Conservation (phyloP, 2,113 vertebrate genomes). For the Ibidorhyncha struthersii region DNA sequence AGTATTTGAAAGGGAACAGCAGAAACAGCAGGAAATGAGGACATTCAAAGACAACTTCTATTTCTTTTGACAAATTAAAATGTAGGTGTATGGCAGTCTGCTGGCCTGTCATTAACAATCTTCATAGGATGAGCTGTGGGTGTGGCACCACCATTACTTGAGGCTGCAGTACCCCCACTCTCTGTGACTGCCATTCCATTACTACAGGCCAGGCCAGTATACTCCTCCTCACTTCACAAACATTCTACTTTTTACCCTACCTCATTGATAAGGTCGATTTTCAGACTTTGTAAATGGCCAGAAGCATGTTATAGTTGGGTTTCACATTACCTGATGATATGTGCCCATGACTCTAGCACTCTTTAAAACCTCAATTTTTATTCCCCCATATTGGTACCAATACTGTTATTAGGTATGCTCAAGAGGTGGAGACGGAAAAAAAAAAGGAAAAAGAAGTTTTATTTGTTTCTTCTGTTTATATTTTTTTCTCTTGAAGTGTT, state of each 20-base stretch:
- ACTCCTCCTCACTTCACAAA: not conserved
- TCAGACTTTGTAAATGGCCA: not conserved
- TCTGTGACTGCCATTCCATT: not conserved
- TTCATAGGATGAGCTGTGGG: not conserved
- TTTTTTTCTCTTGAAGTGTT: not conserved
- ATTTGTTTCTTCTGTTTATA: not conserved
- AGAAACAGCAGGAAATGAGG: not conserved
- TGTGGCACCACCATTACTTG: fast-evolving
- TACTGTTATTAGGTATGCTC: not conserved
- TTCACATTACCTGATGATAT: not conserved
- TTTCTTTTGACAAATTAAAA: not conserved
- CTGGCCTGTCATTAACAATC: not conserved
- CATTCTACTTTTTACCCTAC: not conserved
- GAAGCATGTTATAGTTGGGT: not conserved
- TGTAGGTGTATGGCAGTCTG: not conserved
- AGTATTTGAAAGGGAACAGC: not conserved
- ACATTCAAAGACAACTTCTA: not conserved
- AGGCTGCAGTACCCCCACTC: not conserved
- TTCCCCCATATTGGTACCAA: not conserved
- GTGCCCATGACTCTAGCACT: not conserved
- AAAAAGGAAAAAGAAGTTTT: not conserved
- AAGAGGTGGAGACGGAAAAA: not conserved
- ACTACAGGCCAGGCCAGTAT: not conserved
- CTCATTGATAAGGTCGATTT: not conserved
- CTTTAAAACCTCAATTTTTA: not conserved